These are phyloP conservation scores for Xyrauchen texanus DNA, from an alignment of 2,113 vertebrate species.

Conservation along the genomic window DNA sequence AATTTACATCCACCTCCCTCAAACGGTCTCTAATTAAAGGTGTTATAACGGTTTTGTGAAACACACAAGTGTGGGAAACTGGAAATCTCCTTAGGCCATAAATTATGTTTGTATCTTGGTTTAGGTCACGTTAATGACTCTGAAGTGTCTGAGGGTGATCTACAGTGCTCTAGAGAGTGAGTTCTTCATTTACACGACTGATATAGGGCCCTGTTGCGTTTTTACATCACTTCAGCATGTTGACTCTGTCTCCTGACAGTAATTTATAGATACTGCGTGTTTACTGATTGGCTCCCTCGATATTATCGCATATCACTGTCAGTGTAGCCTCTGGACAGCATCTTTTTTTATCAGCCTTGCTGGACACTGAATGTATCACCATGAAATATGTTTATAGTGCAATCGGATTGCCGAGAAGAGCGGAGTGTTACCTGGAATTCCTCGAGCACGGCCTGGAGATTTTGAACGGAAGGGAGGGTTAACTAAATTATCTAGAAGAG, in stretches of 20 bases:
- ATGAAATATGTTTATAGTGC: constrained; percentile 1
- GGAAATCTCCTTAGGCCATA: too few relatives aligned
- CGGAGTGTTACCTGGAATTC: constrained; percentile 25
- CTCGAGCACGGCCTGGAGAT: background rate
- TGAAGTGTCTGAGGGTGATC: background rate
- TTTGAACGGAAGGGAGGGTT: background rate
- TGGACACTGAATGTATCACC: constrained; percentile 3
- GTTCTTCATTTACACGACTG: constrained; percentile 17
- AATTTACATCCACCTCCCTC: too few relatives aligned
- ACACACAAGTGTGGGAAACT: too few relatives aligned
- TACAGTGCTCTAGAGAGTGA: background rate
- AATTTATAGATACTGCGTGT: constrained; percentile 18
- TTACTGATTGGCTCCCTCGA: constrained; percentile 13
- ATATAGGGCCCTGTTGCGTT: background rate
- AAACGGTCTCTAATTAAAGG: too few relatives aligned
- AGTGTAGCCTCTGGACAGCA: constrained; percentile 1
- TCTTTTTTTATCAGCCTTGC: background rate
- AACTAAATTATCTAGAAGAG: background rate
- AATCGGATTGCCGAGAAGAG: constrained; percentile 10
- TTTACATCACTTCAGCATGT: background rate
- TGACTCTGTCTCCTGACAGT: background rate
- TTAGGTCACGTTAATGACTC: background rate
- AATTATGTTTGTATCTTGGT: background rate
- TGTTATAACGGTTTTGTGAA: too few relatives aligned
- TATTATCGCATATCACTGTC: constrained; percentile 29